Percentiles rank a stretch among this genome's conserved stretches.
Evolutionary conservation across 2,888 invertebrate species (phyloP).

Genomic region (Ethmia dodecea): DNA sequence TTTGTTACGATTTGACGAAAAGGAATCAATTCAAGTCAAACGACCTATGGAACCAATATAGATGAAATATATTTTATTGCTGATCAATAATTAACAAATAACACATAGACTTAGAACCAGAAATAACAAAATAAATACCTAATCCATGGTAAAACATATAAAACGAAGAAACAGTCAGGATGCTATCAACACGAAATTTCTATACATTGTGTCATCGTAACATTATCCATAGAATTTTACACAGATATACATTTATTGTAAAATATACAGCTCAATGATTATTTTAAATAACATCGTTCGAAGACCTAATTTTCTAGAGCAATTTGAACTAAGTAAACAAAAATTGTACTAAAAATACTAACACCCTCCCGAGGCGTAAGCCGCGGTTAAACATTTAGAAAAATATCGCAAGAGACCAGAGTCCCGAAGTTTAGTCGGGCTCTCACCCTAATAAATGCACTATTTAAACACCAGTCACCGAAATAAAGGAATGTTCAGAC

Average conservation of each 20-base stretch:
- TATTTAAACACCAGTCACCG: slow-evolving; percentile 51
- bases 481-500: slow-evolving; percentile 47
- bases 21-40: too few relatives aligned
- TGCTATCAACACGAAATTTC: slow-evolving; percentile 32
- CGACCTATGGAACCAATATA: slow-evolving; percentile 47
- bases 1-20: too few relatives aligned
- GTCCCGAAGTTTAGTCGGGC: slow-evolving; percentile 22
- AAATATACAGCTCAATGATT: slow-evolving; percentile 45
- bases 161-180: slow-evolving; percentile 49
- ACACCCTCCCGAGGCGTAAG: slow-evolving; percentile 39
- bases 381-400: slow-evolving; percentile 39
- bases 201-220: slow-evolving; percentile 24
- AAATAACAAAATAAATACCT: slow-evolving; percentile 75
- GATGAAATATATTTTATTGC: slow-evolving; percentile 67
- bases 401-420: slow-evolving; percentile 39
- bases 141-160: slow-evolving; percentile 56
- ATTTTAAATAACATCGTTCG: slow-evolving; percentile 31
- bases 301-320: slow-evolving; percentile 43
- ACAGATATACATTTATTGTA: slow-evolving; percentile 33
- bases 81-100: slow-evolving; percentile 70
- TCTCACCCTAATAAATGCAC: slow-evolving; percentile 47
- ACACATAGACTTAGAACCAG: slow-evolving; percentile 72
- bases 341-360: slow-evolving; percentile 69
- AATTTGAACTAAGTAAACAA: slow-evolving; percentile 63
- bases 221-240: slow-evolving; percentile 26